Conservation (phyloP, 2,113 vertebrate species). For the Aegotheles bennettii region DNA sequence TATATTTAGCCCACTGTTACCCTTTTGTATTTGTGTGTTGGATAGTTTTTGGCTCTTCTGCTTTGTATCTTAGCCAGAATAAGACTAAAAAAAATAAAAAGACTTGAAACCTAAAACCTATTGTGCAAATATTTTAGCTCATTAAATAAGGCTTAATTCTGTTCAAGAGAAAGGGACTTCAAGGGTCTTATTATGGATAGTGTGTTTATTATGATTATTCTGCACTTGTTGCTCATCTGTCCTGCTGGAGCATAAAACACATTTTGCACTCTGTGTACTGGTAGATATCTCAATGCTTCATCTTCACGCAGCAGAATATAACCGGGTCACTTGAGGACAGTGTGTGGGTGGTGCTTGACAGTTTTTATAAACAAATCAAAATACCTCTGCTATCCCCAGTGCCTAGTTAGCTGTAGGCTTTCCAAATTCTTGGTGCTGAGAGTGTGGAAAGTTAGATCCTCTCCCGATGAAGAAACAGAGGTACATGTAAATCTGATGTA, state of each 20-base stretch:
- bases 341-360: conserved; percentile 35
- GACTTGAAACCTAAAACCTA: not conserved
- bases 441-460: not conserved
- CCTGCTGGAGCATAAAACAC: not conserved
- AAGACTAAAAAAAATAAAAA: not conserved
- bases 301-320: not conserved
- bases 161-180: not conserved
- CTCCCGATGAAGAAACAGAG: not conserved
- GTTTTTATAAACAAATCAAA: conserved; percentile 54
- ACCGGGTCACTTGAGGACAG: conserved; percentile 46
- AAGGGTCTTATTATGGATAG: not conserved
- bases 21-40: not conserved
- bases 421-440: conserved; percentile 51
- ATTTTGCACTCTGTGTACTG: not conserved
- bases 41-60: not conserved
- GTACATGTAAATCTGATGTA: not conserved
- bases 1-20: not conserved
- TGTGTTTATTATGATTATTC: conserved; percentile 30
- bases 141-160: not conserved
- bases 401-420: conserved; percentile 25
- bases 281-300: conserved; percentile 1
- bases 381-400: conserved; percentile 21
- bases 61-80: not conserved
- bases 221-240: not conserved
- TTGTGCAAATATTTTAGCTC: not conserved